These are phyloP conservation scores for Dicrostonyx torquatus DNA, from an alignment of 2,797 vertebrate genomes.

Conservation along the genomic window DNA sequence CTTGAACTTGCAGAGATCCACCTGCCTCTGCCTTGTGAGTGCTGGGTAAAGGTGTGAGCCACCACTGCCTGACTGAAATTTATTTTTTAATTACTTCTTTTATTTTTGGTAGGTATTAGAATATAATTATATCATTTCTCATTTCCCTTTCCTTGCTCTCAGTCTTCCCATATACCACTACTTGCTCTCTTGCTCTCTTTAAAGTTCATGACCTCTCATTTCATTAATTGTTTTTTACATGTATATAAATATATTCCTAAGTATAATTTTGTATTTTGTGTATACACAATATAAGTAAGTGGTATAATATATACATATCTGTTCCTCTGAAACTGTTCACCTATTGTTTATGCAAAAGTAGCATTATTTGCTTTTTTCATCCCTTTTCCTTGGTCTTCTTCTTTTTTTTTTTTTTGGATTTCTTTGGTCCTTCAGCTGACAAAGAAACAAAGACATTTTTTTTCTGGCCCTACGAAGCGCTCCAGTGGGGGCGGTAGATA, in stretches of 20 bases:
- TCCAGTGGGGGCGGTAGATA: background rate
- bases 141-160: background rate
- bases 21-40: background rate
- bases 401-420: background rate
- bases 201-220: background rate
- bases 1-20: background rate
- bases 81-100: background rate
- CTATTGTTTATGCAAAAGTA: background rate
- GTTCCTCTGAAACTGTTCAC: background rate
- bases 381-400: background rate
- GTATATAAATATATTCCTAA: background rate
- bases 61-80: background rate
- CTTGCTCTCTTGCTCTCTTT: background rate
- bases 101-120: background rate
- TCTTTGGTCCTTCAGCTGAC: background rate
- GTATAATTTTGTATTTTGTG: background rate
- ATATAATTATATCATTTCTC: background rate
- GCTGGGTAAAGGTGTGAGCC: background rate
- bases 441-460: background rate
- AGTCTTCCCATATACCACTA: background rate
- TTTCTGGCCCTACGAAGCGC: background rate
- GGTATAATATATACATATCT: background rate
- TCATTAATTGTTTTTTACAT: background rate
- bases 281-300: background rate
- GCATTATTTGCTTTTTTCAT: constrained; percentile 20